Conservation (phyloP, 2,797 vertebrate genomes). For the Trachops cirrhosus region DNA sequence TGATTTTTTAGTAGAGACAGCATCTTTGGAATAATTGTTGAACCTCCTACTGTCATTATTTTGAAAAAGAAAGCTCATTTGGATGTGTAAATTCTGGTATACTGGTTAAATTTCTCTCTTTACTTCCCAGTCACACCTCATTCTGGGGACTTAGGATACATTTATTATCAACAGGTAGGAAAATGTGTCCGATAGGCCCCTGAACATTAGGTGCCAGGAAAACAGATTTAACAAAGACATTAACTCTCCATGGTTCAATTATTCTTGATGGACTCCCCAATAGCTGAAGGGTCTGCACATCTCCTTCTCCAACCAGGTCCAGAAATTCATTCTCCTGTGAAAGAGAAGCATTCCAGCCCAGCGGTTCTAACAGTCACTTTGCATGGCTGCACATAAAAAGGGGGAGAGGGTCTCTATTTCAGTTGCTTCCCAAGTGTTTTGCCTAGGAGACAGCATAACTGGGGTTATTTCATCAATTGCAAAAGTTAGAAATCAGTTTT, state of each 20-base stretch:
- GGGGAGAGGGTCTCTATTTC: background rate
- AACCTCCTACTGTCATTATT: conserved; percentile 23
- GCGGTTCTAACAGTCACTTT: background rate
- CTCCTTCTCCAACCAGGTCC: background rate
- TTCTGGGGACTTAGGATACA: background rate
- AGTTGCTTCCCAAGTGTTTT: background rate
- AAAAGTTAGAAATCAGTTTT: background rate
- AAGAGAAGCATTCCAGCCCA: conserved; percentile 24
- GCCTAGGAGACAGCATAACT: background rate
- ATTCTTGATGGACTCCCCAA: conserved; percentile 30
- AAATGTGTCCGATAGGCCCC: conserved; percentile 48
- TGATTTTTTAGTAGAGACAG: conserved; percentile 11
- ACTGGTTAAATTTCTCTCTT: conserved; percentile 56
- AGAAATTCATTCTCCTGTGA: conserved; percentile 35
- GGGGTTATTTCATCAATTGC: background rate
- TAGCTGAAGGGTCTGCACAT: background rate
- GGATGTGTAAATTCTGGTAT: conserved; percentile 32
- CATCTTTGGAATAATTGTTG: conserved; percentile 50
- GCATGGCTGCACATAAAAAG: background rate
- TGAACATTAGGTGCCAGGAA: conserved; percentile 48
- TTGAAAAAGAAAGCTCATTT: conserved; percentile 51
- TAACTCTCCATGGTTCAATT: conserved; percentile 56
- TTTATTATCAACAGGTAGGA: conserved; percentile 14
- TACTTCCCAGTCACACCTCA: conserved; percentile 48
- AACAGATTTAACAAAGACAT: conserved; percentile 62